Base-by-base conservation (phyloP, 2,797 vertebrate species). In the Manis pentadactyla region DNA sequence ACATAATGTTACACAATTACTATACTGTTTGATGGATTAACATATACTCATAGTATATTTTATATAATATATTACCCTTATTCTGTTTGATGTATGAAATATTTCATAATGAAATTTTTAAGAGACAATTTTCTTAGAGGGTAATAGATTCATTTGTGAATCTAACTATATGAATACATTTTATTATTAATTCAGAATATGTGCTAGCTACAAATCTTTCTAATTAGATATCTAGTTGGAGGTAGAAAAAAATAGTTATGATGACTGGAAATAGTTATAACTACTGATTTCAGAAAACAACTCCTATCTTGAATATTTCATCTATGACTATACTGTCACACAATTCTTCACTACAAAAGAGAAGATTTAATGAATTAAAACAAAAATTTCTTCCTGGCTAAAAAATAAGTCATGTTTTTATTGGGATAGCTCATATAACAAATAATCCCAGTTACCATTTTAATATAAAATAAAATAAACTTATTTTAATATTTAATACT, bases 341-440 rank as follows among this genome's bases (percentile, higher is more conserved):
- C 2, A 77, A 49, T 63, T 71, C 23, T 77, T 81, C 19, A 39
- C 1, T 39, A 21, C 25, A 53, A 84, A 69, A 91, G 5, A 53
- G 9, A 64, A 93, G 2, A 86, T 68, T 84, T 75, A 86, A 69
- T 61, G 89, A 87, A 27, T 46, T 81, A 21, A 82, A 87, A 46
- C 5, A 75, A 51, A n/a, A 63, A 3, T 29, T 17, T 63, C 23
- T 11, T 74, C 12, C 19, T 31, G 5, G 57, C 27, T 49, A 19
- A 86, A 78, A 63, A 46, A 53, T 63, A 91, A 89, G 66, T 83
- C 39, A 74, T n/a, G 34, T 46, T 90, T 87, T 90, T 81, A 61
- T 79, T 87, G 31, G 2, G 7, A 71, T 66, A 46, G 19, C 18
- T 87, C n/a, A 61, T 82, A 68, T 69, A 88, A 37, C 27, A 90